phyloP scores from a whole-genome alignment of 1,140 invertebrate species.

The Mycetomoellerius zeteki region DNA sequence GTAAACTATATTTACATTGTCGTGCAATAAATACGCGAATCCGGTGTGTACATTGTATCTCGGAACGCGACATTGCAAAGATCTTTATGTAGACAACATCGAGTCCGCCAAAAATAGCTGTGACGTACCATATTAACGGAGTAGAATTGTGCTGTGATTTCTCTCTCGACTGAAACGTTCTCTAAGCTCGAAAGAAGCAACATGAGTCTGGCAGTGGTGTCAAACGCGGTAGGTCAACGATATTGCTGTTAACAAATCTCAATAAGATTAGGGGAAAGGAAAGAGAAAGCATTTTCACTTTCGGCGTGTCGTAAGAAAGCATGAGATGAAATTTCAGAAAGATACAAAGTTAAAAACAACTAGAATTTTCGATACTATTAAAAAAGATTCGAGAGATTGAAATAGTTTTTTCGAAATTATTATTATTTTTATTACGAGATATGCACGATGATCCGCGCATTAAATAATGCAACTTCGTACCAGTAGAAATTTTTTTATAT shows the following conservation, averaged over 20 bases:
- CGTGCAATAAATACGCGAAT: background rate
- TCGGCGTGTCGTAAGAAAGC: background rate
- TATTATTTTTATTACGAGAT: constrained; percentile 12
- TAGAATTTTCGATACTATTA: background rate
- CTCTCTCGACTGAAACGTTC: background rate
- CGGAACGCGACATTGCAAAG: background rate
- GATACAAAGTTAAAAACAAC: background rate
- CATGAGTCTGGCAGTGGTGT: constrained; percentile 8
- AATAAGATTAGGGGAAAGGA: background rate
- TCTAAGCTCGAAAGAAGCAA: background rate
- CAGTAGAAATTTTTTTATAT: background rate
- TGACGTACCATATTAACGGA: constrained; percentile 52
- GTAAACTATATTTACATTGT: background rate
- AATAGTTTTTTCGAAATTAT: background rate
- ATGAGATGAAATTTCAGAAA: background rate
- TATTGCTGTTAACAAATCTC: background rate
- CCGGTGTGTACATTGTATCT: background rate
- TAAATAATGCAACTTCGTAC: background rate
- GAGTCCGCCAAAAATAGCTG: constrained; percentile 63
- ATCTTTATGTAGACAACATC: background rate
- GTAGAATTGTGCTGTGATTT: constrained; percentile 17
- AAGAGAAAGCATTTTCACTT: constrained; percentile 17
- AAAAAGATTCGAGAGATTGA: background rate
- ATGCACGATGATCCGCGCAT: background rate
- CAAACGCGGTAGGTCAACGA: constrained; percentile 51